Base-by-base conservation (phyloP, 1,140 invertebrate species). In the Drosophila elegans region DNA sequence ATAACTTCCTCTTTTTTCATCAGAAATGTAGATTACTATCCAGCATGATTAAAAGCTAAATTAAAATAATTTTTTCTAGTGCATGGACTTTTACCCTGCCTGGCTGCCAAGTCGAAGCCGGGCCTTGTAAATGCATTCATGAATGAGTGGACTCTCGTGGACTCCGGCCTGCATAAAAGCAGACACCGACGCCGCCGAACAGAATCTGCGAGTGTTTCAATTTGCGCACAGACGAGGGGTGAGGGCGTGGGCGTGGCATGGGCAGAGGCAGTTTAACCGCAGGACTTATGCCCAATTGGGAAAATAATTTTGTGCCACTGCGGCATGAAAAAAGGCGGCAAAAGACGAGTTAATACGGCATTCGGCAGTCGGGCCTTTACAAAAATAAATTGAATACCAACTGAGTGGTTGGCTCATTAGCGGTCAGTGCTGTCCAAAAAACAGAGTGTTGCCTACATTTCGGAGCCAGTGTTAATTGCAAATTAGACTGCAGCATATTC, bases 271-370 rank as follows among this genome's bases (percentile, higher is more conserved):
- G 29, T 51, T 13, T 52, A 84, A 76, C 83, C 74, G 79, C 75
- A 83, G 75, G 62, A 88, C 83, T 86, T 88, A 79, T 86, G 83
- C 75, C 79, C 83, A 86, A 86, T 86, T 88, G 83, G 84, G 76
- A 88, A 88, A 86, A 88, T 89, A 69, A 88, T 88, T 88, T 82
- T 88, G 79, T 79, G 79, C 83, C 75, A 86, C 60, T 86, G 83
- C 83, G 71, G 79, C 84, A 89, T 61, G 78, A 78, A 78, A 73
- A 83, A 62, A 67, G 41, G 60, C 12, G 45, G 21, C 12, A 29
- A 29, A 9, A 11, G 61, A 38, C 10, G 45, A 32, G 67, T 72
- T 72, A 72, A 72, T 73, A 73, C 53, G n/a, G 59, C 29, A 29
- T 4, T 1, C 74, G 45, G 49, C 64, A 44, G 72, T 67, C 48